These are phyloP conservation scores for Drosophila fuyamai DNA, from an alignment of 1,140 invertebrate species.

Conservation along the genomic window DNA sequence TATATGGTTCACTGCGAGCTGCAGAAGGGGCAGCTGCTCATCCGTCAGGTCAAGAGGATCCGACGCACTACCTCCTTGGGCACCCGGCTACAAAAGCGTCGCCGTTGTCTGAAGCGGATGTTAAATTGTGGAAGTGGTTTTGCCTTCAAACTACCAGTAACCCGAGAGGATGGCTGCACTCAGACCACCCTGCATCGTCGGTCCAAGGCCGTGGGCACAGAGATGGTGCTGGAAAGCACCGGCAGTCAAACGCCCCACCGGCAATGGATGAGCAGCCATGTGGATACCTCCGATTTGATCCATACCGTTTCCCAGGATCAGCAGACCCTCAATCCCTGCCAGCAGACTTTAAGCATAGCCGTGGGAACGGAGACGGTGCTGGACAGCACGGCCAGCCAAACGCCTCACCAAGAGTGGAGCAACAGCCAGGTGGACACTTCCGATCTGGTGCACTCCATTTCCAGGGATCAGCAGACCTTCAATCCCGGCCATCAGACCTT, in stretches of 20 bases:
- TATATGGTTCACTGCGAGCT: conserved; percentile 45
- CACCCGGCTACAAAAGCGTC: background rate
- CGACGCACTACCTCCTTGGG: background rate
- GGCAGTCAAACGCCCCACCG: conserved; percentile 15
- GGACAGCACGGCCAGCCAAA: conserved; percentile 16
- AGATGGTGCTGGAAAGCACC: background rate
- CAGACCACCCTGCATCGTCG: background rate
- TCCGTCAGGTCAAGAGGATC: conserved; percentile 8
- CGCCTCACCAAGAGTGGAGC: background rate
- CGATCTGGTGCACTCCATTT: conserved; percentile 13
- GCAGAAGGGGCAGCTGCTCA: conserved; percentile 16
- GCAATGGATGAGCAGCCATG: background rate
- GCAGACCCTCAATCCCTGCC: conserved; percentile 22
- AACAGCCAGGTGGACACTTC: conserved; percentile 28
- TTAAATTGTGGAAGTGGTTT: background rate
- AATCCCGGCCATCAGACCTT: background rate
- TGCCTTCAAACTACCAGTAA: background rate
- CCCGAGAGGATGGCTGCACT: background rate
- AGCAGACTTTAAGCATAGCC: background rate
- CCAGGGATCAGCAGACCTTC: conserved; percentile 47
- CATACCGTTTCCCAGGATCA: conserved; percentile 4
- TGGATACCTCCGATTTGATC: conserved; percentile 42
- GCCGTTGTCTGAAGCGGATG: background rate
- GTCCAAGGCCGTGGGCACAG: conserved; percentile 2
- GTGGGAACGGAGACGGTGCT: background rate